Base-by-base conservation (phyloP, 2,888 invertebrate species). In the Sarcophaga rosellei region DNA sequence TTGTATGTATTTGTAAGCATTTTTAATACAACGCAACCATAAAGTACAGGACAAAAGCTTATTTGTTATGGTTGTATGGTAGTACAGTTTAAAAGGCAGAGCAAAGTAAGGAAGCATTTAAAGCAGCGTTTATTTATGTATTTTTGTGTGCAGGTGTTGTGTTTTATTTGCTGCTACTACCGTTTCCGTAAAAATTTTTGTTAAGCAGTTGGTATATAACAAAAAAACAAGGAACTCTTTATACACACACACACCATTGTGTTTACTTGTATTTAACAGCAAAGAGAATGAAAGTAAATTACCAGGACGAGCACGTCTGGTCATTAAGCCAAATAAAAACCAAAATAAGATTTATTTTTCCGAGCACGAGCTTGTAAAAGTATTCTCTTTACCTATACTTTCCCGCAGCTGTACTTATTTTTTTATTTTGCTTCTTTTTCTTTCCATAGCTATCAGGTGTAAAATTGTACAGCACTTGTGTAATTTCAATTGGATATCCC, bases 311-410 rank as follows among this genome's bases (percentile, higher is more conserved):
- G 91, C 91, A 91, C 91, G 91, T 91, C 91, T 91, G 91, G 91
- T 91, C 91, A 91, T 91, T 91, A 91, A 91, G 91, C 91, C 90
- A 90, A 91, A 91, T 91, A 91, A 90, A 82, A 91, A 91, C 91
- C 91, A 89, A 90, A 91, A 89, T 89, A 91, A 91, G 91, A 91
- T 91, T 91, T 91, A 91, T 88, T 85, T 88, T 80, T 72, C 77
- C 69, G 70, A 63, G 68, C 81, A 77, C 79, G 45, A 85, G 83
- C 62, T 70, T 81, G 70, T 62, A 79, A 35, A 86, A 76, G 74
- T 81, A 76, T 79, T 81, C 84, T 59, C 61, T 59, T 63, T 68
- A 47, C 47, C 47, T 47, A 15, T 47, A 47, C 47, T 47, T 47
- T 35, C 4, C 47, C 77, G 73, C 47, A 80, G 45, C 62, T 74